Base-by-base conservation (phyloP, 2,888 invertebrate species). In the Stomorhina lunata region DNA sequence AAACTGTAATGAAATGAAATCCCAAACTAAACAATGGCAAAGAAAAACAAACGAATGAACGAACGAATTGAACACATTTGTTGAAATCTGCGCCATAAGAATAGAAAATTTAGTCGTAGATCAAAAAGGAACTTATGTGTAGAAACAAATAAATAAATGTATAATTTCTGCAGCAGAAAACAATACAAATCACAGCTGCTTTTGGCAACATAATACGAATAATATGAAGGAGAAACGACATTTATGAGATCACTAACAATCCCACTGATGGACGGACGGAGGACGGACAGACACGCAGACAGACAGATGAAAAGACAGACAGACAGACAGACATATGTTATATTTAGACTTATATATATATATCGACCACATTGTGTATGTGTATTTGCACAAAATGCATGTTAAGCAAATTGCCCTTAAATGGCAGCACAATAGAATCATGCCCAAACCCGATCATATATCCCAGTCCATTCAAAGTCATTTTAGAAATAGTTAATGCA, bases 111-210 rank as follows among this genome's bases (percentile, higher is more conserved):
- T 61, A 59, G 48, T 76, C 66, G 76, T 75, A 75, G 65, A 75
- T 75, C 53, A n/a, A n/a, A n/a, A 65, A 65, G 43, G 12, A 63
- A 55, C 50, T n/a, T n/a, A n/a, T n/a, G n/a, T n/a, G n/a, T n/a
- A n/a, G n/a, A n/a, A n/a, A n/a, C n/a, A n/a, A n/a, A n/a, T n/a
- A n/a, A n/a, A n/a, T n/a, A n/a, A n/a, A n/a, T n/a, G n/a, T n/a
- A n/a, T n/a, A 45, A 32, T 32, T 15, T 9, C 43, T 27, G 10
- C 45, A 59, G 12, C 1, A 22, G 27, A 32, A 45, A 66, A 37
- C 40, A 34, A 68, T 59, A 25, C 57, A 79, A 85, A 85, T 85
- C 85, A 85, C 85, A 85, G 85, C 85, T 85, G 85, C 84, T 68
- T 40, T 40, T 53, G n/a, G 50, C 29, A 66, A 25, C 43, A 61